phyloP scores from a whole-genome alignment of 2,888 invertebrate species.

The Leptothorax acervorum region DNA sequence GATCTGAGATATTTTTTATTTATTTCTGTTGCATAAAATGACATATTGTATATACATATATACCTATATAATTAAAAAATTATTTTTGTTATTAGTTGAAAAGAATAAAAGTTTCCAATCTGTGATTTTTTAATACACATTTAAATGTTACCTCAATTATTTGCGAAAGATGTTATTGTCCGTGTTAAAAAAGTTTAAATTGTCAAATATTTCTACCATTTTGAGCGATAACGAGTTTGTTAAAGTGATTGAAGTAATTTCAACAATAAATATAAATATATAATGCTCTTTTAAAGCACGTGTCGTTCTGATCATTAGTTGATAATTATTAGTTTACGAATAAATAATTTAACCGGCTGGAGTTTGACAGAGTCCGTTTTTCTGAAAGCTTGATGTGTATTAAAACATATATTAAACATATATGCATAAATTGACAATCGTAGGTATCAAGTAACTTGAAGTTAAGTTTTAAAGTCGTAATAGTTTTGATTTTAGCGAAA shows the following conservation, averaged over 20 bases:
- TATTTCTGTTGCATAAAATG: not conserved
- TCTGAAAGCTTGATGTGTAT: not conserved
- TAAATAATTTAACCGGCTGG: not conserved
- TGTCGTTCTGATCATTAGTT: not conserved
- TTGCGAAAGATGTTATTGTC: not conserved
- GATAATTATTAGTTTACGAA: not conserved
- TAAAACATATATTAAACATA: not conserved
- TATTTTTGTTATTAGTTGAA: not conserved
- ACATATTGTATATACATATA: not conserved
- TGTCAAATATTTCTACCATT: slow-evolving; percentile 8
- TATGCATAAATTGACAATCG: not conserved
- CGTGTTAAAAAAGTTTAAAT: slow-evolving; percentile 11
- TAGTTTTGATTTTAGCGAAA: not conserved
- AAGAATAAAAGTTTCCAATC: not conserved
- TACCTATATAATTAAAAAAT: not conserved
- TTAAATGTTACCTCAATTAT: not conserved
- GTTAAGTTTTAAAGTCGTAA: not conserved
- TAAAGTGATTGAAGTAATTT: not conserved
- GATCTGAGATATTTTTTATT: slow-evolving; percentile 19
- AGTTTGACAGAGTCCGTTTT: not conserved
- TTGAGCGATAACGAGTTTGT: not conserved
- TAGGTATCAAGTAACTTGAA: not conserved
- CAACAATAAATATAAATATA: slow-evolving; percentile 14
- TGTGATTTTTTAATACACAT: not conserved
- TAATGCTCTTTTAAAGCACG: not conserved